A percentile compares a stretch with the other conserved stretches of the same genome.
Evolutionary conservation across 2,113 vertebrate genomes (phyloP).

Genomic region (Spheniscus mendiculus): DNA sequence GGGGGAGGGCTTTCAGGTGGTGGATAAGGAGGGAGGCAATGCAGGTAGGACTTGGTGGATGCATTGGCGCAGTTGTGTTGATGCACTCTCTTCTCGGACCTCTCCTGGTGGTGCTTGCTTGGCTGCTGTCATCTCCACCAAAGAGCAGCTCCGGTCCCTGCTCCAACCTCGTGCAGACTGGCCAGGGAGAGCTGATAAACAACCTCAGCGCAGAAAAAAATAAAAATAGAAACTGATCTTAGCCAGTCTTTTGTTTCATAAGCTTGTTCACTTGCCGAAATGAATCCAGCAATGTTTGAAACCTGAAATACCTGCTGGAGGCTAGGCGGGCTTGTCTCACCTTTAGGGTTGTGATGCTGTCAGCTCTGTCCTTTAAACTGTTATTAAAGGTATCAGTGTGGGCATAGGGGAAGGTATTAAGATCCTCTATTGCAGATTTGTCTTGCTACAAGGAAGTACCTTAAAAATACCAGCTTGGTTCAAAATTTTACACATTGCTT

Average conservation of each 20-base stretch:
- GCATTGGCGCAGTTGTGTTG: not conserved
- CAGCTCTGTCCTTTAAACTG: not conserved
- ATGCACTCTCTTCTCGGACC: rapidly evolving
- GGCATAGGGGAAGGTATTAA: not conserved
- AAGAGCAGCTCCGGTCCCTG: not conserved
- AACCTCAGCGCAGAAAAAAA: not conserved
- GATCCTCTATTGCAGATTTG: not conserved
- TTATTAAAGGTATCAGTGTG: not conserved
- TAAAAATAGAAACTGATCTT: conserved; percentile 9
- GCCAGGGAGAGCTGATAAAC: not conserved
- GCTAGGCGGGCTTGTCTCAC: not conserved
- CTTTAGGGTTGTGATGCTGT: not conserved
- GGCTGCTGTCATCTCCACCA: not conserved
- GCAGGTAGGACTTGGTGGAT: not conserved
- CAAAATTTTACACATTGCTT: rapidly evolving
- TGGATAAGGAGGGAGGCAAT: rapidly evolving
- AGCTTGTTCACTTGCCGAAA: not conserved
- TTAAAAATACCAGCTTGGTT: not conserved
- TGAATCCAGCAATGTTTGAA: not conserved
- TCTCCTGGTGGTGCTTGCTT: not conserved
- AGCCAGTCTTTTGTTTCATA: not conserved
- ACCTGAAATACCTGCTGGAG: conserved; percentile 52
- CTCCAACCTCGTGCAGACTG: not conserved
- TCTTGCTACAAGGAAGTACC: not conserved
- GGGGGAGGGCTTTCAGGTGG: not conserved